Evolutionary conservation across 2,113 vertebrate species (phyloP), one percentile per base, ranked within the genome.

Genomic region (Peromyscus maniculatus): DNA sequence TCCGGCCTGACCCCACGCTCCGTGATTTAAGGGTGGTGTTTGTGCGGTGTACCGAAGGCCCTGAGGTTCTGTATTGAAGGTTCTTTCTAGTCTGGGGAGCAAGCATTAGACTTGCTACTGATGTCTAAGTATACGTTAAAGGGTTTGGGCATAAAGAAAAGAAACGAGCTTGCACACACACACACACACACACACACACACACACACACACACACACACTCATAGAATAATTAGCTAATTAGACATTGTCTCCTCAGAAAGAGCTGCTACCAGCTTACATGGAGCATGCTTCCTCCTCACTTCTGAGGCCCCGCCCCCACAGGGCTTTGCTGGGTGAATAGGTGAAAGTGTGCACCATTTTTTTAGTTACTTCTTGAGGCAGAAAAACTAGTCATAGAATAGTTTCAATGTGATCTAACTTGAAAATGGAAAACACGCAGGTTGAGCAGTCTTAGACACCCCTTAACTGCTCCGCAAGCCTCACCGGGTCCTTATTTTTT

Each of bases 191-290:
- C 75, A 52, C 7, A 46, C 49, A 52, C 46, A 33, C 7, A 55
- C 77, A 79, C 7, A 33, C 77, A 55, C 78, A 79, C 16, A 33
- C 43, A 33, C 46, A 33, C 7, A 33, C 77, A 79, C 3, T 4
- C 16, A 31, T 2, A 43, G 28, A 71, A 19, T 72, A 72, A 46
- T 4, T 15, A 57, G 52, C 6, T 12, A 16, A 36, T 3, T 8
- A 31, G 6, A 6, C 2, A 1, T 77, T 77, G 3, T 36, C 8
- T 4, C 24, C 0, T 1, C 6, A 8, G 1, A 88, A 49, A 62
- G 5, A 43, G 10, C 21, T 1, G 46, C 21, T 36, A 13, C 64
- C 67, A 16, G 69, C 57, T 55, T 55, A 26, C 2, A 0, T 3
- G 10, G 52, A 89, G 36, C 49, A 57, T n/a, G 31, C 22, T 2